Base-by-base conservation (phyloP, 2,113 vertebrate genomes). In the Melanostigma gelatinosum region DNA sequence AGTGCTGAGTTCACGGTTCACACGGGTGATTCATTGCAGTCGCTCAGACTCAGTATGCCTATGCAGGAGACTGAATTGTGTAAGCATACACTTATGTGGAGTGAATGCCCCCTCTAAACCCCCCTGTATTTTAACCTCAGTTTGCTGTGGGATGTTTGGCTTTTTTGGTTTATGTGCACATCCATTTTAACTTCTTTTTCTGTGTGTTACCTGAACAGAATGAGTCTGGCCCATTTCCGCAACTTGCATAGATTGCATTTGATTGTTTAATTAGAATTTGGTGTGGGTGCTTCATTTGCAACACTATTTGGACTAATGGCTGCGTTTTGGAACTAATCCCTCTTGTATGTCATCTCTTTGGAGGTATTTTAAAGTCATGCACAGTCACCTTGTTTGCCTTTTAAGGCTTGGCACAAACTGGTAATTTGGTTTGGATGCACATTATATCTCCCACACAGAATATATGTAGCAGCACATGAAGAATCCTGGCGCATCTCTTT, bases 41-140 rank as follows among this genome's bases (percentile, higher is more conserved):
- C 98, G 74, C 98, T 99, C 97, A 99, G 95, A 96, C 95, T 98
- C 96, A 99, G 98, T 97, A 98, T 99, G 95, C 98, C 97, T 94
- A 96, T 99, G 97, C 98, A 99, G 97, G 98, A 99, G 96, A 99
- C 98, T 80, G 94, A 98, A 96, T 95, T 99, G 96, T 98, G 98
- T 99, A 99, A 99, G 97, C 97, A 98, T 96, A 96, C 74, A 90
- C 52, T 44, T 72, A 27, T 88, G 18, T 94, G 77, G 80, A 85
- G 87, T 87, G 87, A 93, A 91, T 93, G 79, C 82, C 89, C 83
- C 86, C 69, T 60, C n/a, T 50, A n/a, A 69, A 18, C 63, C 72
- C 72, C 32, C 57, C 13, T 66, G 5, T 70, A 87, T 71, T 40
- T 80, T 75, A 81, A 87, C 77, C 66, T 82, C 7, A 65, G 84